Evolutionary conservation across 2,797 vertebrate species (phyloP).

Genomic region (Pseudochirops corinnae): DNA sequence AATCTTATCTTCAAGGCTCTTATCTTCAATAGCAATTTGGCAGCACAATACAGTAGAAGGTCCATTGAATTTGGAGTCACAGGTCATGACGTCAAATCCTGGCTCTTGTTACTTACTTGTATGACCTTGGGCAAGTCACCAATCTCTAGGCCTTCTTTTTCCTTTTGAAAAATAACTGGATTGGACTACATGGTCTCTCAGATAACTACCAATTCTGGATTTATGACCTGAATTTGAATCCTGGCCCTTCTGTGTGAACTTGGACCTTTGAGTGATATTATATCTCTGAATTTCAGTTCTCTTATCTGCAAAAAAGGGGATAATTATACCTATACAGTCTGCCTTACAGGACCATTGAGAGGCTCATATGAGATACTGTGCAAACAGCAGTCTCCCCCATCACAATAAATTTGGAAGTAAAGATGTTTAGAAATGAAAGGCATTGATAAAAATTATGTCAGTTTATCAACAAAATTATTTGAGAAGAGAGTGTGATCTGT

Average conservation of each 20-base stretch:
- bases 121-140: neutral
- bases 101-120: neutral
- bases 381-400: neutral
- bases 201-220: neutral
- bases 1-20: neutral
- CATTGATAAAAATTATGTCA: too few species aligned
- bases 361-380: neutral
- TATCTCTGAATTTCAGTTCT: neutral
- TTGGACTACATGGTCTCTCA: neutral
- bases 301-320: neutral
- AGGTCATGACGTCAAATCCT: neutral
- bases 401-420: too few species aligned
- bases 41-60: neutral
- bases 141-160: neutral
- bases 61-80: neutral
- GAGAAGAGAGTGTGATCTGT: neutral
- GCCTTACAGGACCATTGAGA: neutral
- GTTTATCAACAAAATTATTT: neutral
- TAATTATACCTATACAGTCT: neutral
- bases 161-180: neutral
- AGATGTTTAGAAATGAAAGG: too few species aligned
- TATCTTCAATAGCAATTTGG: neutral
- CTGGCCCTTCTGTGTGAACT: neutral
- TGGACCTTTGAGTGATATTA: neutral
- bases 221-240: neutral